These are phyloP conservation scores for Eunapius fragilis DNA, from an alignment of 37 sponge, comb jelly and placozoan genomes.

Conservation along the genomic window DNA sequence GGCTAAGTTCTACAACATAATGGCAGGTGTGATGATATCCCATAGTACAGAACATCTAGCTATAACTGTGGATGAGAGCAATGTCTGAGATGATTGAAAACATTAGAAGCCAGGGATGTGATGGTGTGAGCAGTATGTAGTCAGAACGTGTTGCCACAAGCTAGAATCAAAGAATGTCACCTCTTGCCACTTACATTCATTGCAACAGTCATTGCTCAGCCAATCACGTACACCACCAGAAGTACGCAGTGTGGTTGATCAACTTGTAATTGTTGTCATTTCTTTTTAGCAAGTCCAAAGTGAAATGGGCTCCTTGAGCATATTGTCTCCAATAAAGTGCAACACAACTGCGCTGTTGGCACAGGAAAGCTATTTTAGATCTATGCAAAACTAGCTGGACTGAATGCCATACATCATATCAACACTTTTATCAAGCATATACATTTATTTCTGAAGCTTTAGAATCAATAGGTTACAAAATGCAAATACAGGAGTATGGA, in stretches of 20 bases:
- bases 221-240: constrained; percentile 40
- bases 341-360: background rate
- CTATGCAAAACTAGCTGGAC: constrained; percentile 57
- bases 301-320: constrained; percentile 22
- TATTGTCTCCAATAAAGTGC: constrained; percentile 20
- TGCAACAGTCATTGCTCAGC: constrained; percentile 55
- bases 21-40: constrained; percentile 43
- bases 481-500: constrained; percentile 27
- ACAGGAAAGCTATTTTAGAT: constrained; percentile 44
- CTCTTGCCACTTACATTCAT: constrained; percentile 48
- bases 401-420: constrained; percentile 51
- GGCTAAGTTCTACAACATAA: constrained; percentile 8
- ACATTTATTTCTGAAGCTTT: constrained; percentile 32
- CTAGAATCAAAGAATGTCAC: constrained; percentile 38
- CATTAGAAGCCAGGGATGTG: constrained; percentile 55
- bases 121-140: constrained; percentile 46
- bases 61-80: constrained; percentile 2
- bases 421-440: constrained; percentile 54
- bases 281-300: constrained; percentile 33
- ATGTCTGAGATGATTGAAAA: constrained; percentile 26
- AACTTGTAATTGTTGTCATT: constrained; percentile 9
- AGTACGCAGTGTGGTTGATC: constrained; percentile 50
- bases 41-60: constrained; percentile 45
- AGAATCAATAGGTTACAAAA: constrained; percentile 22
- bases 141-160: constrained; percentile 40